Evolutionary conservation across 2,888 invertebrate genomes (phyloP).

Genomic region (Thera obeliscata): DNA sequence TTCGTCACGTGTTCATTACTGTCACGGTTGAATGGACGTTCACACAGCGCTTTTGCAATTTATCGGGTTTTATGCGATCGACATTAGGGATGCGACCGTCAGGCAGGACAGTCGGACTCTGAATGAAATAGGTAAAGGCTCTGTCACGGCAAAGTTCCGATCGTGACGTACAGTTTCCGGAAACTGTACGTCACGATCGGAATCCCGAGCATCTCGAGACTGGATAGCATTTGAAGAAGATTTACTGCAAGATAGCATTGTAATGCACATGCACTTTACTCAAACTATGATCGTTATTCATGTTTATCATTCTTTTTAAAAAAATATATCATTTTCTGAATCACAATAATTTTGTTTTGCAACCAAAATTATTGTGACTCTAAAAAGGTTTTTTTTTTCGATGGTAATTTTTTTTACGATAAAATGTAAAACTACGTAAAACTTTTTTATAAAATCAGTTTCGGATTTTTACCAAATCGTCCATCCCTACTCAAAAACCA

Average conservation of each 20-base stretch:
- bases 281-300: too few relatives aligned
- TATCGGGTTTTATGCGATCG: conserved; percentile 42
- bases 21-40: conserved; percentile 45
- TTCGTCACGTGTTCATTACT: conserved; percentile 64
- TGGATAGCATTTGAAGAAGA: neutral
- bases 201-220: neutral
- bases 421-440: too few relatives aligned
- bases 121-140: conserved; percentile 1
- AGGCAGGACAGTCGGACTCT: conserved; percentile 36
- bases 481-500: conserved; percentile 32
- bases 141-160: conserved; percentile 19
- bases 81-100: conserved; percentile 24
- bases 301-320: too few relatives aligned
- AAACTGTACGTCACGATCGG: too few relatives aligned
- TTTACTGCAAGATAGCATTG: neutral
- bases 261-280: too few relatives aligned
- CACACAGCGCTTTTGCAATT: conserved; percentile 49
- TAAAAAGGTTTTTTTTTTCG: too few relatives aligned
- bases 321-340: too few relatives aligned
- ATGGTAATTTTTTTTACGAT: too few relatives aligned
- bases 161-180: conserved; percentile 7
- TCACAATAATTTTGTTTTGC: too few relatives aligned
- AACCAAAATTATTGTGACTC: too few relatives aligned
- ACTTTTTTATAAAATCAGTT: neutral
- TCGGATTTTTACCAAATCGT: neutral